Base-by-base conservation (phyloP, 2,113 vertebrate species). In the Gopherus flavomarginatus region DNA sequence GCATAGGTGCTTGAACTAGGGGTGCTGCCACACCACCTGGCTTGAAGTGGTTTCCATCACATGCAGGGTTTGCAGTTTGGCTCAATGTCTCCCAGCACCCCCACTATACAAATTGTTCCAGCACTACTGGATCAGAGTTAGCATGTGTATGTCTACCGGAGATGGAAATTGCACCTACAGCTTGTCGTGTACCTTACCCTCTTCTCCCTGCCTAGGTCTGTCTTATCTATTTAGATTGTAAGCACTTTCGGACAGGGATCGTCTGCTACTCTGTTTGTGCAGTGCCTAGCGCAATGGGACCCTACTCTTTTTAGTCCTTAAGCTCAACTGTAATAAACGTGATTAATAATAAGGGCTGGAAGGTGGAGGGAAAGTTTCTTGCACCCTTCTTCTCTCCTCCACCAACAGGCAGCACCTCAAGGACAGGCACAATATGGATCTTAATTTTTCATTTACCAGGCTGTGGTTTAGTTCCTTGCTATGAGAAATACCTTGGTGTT, bases 401-500 rank as follows among this genome's bases (percentile, higher is more conserved):
- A 4, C 50, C n/a, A 82, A 54, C 47, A 35, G 27, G 13, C 47
- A 44, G 24, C 31, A 21, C 11, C 38, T 62, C 29, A 78, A 56
- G 50, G 80, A 38, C 19, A 47, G 52, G 86, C 50, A 57, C 24
- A 44, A 78, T 78, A 4, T 78, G 42, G 75, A 78, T 13, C 38
- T 78, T 59, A 53, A 62, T 31, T 31, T 87, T 83, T 62, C 69
- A 79, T 53, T 62, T 78, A 44, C n/a, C 17, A 44, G 21, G 47
- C n/a, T 90, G 62, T 69, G 85, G 75, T 49, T 90, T 69, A 83
- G 75, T 35, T 49, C 35, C 9, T 0, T 53, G 0, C 0, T 0
- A 11, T 0, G 0, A 75, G n/a, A 72, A 29, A 1, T 1, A 47
- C 31, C 52, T 81, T 62, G 92, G 72, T n/a, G 0, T 44, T 50